Percentiles rank a stretch among this genome's conserved stretches.
Evolutionary conservation across 2,113 vertebrate species (phyloP).

Genomic region (Caranx ignobilis): DNA sequence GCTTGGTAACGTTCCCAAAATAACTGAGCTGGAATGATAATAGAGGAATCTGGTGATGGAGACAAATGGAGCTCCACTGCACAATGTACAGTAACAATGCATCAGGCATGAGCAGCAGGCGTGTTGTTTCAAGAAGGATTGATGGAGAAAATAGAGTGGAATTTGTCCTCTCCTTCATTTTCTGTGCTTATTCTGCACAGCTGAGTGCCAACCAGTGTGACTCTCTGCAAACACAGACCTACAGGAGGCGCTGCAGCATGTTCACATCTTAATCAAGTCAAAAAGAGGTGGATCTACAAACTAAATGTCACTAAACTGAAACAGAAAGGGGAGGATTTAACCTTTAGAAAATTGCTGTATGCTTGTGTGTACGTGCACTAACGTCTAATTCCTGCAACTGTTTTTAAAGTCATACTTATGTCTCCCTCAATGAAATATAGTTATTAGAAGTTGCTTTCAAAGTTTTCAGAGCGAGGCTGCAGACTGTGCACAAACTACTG

Average conservation of each 20-base stretch:
- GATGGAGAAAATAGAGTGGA: conserved; percentile 48
- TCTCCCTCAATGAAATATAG: background rate
- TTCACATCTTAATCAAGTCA: conserved; percentile 6
- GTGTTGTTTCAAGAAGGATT: conserved; percentile 49
- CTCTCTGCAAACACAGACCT: background rate
- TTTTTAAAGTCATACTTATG: background rate
- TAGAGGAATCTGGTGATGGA: conserved; percentile 67
- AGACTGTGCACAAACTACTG: background rate
- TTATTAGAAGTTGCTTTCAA: background rate
- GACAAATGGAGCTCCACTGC: conserved; percentile 63
- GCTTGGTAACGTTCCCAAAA: conserved; percentile 63
- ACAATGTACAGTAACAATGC: conserved; percentile 55
- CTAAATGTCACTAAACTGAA: conserved; percentile 13
- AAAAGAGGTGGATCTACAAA: conserved; percentile 12
- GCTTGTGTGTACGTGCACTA: background rate
- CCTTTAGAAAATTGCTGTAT: conserved; percentile 17
- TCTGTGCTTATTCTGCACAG: conserved; percentile 17
- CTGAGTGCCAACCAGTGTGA: conserved; percentile 28
- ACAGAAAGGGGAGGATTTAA: conserved; percentile 28
- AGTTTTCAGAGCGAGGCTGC: background rate
- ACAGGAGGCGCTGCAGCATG: background rate
- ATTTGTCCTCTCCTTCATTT: conserved; percentile 46
- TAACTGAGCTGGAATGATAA: conserved; percentile 72
- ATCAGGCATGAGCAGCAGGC: conserved; percentile 65
- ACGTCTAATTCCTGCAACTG: background rate